Conservation (phyloP, 2,888 invertebrate species). For the Polylopha cassiicola region DNA sequence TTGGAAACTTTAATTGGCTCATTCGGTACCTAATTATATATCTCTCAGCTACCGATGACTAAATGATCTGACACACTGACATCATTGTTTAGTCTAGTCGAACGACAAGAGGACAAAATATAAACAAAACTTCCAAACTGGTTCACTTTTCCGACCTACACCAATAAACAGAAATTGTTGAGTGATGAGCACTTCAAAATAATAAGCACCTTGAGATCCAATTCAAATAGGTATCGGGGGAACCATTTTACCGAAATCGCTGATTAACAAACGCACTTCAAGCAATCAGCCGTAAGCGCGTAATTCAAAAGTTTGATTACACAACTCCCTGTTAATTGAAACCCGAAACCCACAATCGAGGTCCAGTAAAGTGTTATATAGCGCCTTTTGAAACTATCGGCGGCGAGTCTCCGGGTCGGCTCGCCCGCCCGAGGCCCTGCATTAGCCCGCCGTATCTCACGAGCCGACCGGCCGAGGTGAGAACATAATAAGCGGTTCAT, state of each 20-base stretch:
- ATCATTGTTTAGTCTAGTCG: conserved; percentile 49
- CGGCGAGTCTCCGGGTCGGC: conserved; percentile 37
- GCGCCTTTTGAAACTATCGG: conserved; percentile 58
- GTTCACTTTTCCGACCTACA: conserved; percentile 22
- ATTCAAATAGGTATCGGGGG: too few relatives aligned
- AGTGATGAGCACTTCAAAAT: conserved; percentile 13
- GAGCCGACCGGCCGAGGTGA: conserved; percentile 70
- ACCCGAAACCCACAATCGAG: conserved; percentile 22
- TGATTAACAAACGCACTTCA: too few relatives aligned
- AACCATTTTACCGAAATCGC: too few relatives aligned
- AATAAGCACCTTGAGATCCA: conserved; percentile 7
- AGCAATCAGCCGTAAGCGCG: too few relatives aligned
- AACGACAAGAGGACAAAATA: conserved; percentile 24
- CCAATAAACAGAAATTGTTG: conserved; percentile 18
- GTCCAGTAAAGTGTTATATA: conserved; percentile 35
- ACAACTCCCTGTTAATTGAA: conserved; percentile 9
- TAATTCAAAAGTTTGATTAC: not conserved
- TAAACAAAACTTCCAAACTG: conserved; percentile 19
- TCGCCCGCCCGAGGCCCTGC: conserved; percentile 46
- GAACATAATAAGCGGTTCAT: conserved; percentile 76
- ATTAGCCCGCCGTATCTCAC: conserved; percentile 73
- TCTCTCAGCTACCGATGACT: conserved; percentile 32
- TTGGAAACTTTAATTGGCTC: too few relatives aligned
- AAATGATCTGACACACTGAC: conserved; percentile 38
- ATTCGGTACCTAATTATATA: too few relatives aligned